phyloP scores from a whole-genome alignment of 2,797 vertebrate species.

The Protosalanx chinensis region DNA sequence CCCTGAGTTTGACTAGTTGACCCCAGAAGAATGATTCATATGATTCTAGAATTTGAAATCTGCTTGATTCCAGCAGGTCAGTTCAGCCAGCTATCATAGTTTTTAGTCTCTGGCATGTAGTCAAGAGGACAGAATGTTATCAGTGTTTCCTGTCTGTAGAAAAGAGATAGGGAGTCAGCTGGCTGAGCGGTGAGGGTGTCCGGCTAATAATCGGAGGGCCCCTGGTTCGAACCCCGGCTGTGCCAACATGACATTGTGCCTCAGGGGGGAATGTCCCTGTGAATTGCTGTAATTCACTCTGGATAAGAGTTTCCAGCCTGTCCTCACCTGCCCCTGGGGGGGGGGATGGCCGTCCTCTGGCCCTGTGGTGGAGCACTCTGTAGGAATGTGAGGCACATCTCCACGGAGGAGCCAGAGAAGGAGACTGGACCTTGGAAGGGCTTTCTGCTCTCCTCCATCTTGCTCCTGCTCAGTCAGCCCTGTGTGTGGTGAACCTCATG shows the following conservation, averaged over 20 bases:
- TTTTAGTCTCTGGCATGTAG: background rate
- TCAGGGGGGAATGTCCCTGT: too few relatives aligned
- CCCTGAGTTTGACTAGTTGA: background rate
- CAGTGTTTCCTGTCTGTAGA: background rate
- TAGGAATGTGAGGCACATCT: too few relatives aligned
- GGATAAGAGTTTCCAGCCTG: background rate
- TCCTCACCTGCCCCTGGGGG: background rate
- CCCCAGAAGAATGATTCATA: conserved; percentile 11
- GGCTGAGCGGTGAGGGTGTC: too few relatives aligned
- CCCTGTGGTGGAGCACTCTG: background rate
- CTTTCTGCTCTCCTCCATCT: background rate
- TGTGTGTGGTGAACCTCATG: conserved; percentile 48
- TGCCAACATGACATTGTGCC: too few relatives aligned
- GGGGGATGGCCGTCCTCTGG: background rate
- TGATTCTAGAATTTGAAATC: background rate
- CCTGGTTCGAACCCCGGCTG: too few relatives aligned
- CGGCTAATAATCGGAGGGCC: too few relatives aligned
- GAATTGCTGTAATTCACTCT: too few relatives aligned
- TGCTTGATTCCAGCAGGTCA: background rate
- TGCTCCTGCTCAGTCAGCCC: conserved; percentile 10
- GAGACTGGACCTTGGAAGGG: background rate
- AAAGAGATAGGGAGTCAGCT: background rate
- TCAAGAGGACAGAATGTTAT: background rate
- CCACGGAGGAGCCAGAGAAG: too few relatives aligned
- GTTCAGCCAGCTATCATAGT: background rate